phyloP scores from a whole-genome alignment of 2,113 vertebrate genomes.

The Pseudorectes ferrugineus region DNA sequence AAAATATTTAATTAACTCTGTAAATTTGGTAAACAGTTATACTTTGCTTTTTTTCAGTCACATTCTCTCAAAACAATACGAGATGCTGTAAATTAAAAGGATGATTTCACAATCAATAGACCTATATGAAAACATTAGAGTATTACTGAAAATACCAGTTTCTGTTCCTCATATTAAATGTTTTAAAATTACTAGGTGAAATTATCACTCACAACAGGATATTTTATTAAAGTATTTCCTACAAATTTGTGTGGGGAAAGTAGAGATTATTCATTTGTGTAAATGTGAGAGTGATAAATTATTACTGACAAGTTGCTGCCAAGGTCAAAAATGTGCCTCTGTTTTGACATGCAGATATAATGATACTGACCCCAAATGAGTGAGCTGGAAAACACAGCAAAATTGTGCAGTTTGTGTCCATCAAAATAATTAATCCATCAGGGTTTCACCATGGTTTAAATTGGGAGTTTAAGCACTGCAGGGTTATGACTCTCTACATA shows the following conservation, averaged over 20 bases:
- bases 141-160: not conserved
- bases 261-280: not conserved
- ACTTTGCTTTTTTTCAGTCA: not conserved
- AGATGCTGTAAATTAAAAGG: not conserved
- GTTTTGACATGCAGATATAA: not conserved
- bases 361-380: not conserved
- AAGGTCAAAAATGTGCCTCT: not conserved
- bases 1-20: not conserved
- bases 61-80: not conserved
- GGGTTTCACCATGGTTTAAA: not conserved
- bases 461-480: not conserved
- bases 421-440: not conserved
- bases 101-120: not conserved
- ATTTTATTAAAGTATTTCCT: not conserved
- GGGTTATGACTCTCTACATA: accelerated
- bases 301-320: not conserved
- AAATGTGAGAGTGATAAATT: not conserved
- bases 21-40: not conserved
- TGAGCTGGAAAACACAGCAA: not conserved
- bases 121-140: not conserved
- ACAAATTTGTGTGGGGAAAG: not conserved
- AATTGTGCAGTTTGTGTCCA: accelerated
- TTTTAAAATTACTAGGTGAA: not conserved
- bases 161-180: not conserved
- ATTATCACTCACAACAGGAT: not conserved